Evolutionary conservation across 64 coral and sea anemone genomes (phyloP), one percentile per base, ranked within the genome.

Genomic region (Acropora yongei): DNA sequence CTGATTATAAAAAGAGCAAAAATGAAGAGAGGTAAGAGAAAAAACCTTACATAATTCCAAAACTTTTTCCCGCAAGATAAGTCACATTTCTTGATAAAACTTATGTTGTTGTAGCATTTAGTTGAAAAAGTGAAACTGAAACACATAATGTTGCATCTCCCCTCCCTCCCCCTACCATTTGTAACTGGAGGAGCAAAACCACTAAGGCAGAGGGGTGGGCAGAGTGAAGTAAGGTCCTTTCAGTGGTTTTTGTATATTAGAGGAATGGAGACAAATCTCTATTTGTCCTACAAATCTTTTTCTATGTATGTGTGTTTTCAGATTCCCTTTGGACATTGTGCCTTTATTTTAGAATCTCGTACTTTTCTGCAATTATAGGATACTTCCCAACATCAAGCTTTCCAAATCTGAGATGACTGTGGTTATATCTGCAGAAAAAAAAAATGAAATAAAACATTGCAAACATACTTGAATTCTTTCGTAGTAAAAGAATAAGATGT

Each of bases 301-400:
- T 55, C 10, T 55, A 30, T 30, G 30, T 55, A 30, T 30, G 30
- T 30, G 66, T 13, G 66, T 4, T 68, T n/a, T 11, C 66, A 8
- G 13, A 68, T 55, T 55, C 51, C 51, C 9, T 30, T 30, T 30
- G 30, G 30, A 30, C 30, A 30, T 30, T 30, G 30, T 30, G 30
- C 30, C 30, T 30, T 30, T 30, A 30, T 30, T 55, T 5, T 55
- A 55, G 9, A 9, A 5, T 55, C 51, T 17, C 91, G 91, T 79
- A 99, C 97, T 83, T 99, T 86, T 99, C 78, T 42, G 92, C 97
- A 47, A 99, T 74, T 46, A 91, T 49, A 65, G 97, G 94, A 80
- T 99, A 94, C 88, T 84, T 96, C 47, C 97, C 97, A 58, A 94
- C 91, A 81, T 99, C 97, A 69, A 99, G 77, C 65, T 99, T 99